Percentiles rank a stretch among this genome's conserved stretches.
These are phyloP conservation scores for Ophion obscuratus DNA, from an alignment of 2,888 invertebrate species.

Conservation along the genomic window DNA sequence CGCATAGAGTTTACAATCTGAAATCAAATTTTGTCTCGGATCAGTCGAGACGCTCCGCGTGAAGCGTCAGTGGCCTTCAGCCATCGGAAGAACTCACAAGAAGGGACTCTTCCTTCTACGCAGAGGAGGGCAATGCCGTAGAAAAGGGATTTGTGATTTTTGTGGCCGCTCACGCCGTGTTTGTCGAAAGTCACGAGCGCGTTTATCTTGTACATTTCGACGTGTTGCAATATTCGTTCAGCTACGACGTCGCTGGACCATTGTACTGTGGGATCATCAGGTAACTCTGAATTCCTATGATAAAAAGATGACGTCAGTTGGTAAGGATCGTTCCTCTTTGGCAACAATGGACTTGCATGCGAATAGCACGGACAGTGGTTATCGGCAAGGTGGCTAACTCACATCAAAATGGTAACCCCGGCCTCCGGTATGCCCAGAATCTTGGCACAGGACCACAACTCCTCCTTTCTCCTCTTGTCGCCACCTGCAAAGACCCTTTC, in stretches of 20 bases:
- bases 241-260: conserved; percentile 91
- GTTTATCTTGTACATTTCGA: conserved; percentile 91
- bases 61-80: not conserved
- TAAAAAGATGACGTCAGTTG: conserved; percentile 54
- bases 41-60: not conserved
- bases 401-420: conserved; percentile 89
- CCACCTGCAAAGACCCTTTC: conserved; percentile 77
- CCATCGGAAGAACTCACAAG: conserved; percentile 86
- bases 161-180: conserved; percentile 96
- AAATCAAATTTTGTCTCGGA: conserved; percentile 77
- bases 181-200: conserved; percentile 97
- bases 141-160: conserved; percentile 95
- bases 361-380: not conserved
- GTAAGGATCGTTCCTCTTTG: not conserved
- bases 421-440: conserved; percentile 91
- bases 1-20: conserved; percentile 93
- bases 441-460: conserved; percentile 92
- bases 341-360: not conserved
- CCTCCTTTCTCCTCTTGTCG: conserved; percentile 87
- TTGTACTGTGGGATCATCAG: conserved; percentile 90
- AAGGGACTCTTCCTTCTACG: conserved; percentile 90
- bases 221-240: conserved; percentile 87
- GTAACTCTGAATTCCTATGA: conserved; percentile 90
- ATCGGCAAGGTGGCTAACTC: conserved; percentile 66
- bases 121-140: conserved; percentile 92